phyloP scores from a whole-genome alignment of 2,797 vertebrate genomes.

The Aulostomus chinensis region DNA sequence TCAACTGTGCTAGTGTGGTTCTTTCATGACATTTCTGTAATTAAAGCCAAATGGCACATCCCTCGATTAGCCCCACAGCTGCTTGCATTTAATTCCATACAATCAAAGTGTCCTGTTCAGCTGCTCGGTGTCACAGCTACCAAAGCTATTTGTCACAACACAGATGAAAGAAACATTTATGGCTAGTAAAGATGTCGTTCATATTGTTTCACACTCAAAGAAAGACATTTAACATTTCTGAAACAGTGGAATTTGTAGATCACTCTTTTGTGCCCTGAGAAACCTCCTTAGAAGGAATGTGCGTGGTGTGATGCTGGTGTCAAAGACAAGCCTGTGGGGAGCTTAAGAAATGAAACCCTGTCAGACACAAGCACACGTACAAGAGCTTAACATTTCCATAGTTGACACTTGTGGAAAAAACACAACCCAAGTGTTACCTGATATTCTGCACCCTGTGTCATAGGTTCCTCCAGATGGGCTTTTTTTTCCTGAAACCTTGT shows the following conservation, averaged over 20 bases:
- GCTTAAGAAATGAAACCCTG: slow-evolving; percentile 45
- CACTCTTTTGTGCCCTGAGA: slow-evolving; percentile 16
- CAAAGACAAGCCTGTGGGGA: slow-evolving; percentile 33
- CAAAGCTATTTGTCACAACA: slow-evolving; percentile 70
- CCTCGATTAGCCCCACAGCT: slow-evolving; percentile 63
- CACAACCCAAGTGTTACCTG: slow-evolving; percentile 65
- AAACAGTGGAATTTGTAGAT: slow-evolving; percentile 19
- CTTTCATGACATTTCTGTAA: slow-evolving; percentile 70
- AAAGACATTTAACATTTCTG: slow-evolving; percentile 24
- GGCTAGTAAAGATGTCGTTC: slow-evolving; percentile 36
- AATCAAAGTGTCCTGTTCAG: slow-evolving; percentile 67
- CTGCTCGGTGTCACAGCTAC: slow-evolving; percentile 64
- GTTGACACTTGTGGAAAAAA: slow-evolving; percentile 67
- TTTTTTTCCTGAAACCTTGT: slow-evolving; percentile 53
- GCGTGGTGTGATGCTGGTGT: slow-evolving; percentile 1
- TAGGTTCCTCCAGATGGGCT: slow-evolving; percentile 68
- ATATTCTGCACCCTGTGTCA: slow-evolving; percentile 74
- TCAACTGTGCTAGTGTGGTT: slow-evolving; percentile 44
- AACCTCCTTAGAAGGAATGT: slow-evolving; percentile 26
- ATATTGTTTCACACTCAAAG: slow-evolving; percentile 42
- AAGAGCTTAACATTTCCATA: slow-evolving; percentile 63
- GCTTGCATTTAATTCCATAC: slow-evolving; percentile 65
- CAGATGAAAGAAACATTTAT: slow-evolving; percentile 59
- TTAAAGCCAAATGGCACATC: slow-evolving; percentile 72
- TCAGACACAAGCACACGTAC: slow-evolving; percentile 41